phyloP scores from a whole-genome alignment of 2,797 vertebrate genomes.

The Pitangus sulphuratus region DNA sequence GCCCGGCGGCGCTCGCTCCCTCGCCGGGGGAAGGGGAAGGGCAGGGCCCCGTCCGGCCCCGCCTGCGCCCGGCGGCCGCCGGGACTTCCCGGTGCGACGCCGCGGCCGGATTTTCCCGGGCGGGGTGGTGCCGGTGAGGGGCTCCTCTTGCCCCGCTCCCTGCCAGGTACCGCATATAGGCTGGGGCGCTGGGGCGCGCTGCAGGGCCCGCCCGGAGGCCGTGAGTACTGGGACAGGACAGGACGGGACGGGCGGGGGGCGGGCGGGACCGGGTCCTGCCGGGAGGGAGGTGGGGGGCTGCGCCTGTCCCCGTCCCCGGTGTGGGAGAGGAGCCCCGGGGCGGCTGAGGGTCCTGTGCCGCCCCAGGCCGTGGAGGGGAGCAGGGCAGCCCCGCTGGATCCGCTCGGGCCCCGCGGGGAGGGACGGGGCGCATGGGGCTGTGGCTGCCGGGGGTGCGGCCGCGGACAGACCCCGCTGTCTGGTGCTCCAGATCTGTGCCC shows the following conservation, averaged over 20 bases:
- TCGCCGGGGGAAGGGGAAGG: not conserved
- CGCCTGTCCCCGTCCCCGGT: too few relatives aligned
- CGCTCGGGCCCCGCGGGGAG: not conserved
- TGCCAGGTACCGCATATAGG: not conserved
- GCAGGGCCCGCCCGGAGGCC: fast-evolving
- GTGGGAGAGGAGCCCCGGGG: not conserved
- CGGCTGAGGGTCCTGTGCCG: too few relatives aligned
- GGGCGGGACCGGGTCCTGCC: not conserved
- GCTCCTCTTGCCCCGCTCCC: fast-evolving
- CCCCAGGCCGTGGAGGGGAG: not conserved
- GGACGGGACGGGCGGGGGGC: not conserved
- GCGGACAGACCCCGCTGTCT: fast-evolving
- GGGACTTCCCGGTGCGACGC: not conserved
- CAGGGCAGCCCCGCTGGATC: not conserved
- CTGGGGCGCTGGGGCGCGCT: not conserved
- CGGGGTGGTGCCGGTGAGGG: not conserved
- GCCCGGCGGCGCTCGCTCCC: not conserved
- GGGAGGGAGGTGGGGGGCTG: not conserved
- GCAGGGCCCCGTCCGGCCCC: not conserved
- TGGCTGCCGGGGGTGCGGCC: not conserved
- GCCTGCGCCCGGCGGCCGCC: not conserved
- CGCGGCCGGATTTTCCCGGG: not conserved
- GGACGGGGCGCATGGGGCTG: fast-evolving
- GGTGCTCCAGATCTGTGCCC: fast-evolving
- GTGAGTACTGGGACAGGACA: not conserved